A percentile compares a stretch with the other conserved stretches of the same genome.
These are phyloP conservation scores for Hypomesus transpacificus DNA, from an alignment of 2,113 vertebrate genomes.

Conservation along the genomic window DNA sequence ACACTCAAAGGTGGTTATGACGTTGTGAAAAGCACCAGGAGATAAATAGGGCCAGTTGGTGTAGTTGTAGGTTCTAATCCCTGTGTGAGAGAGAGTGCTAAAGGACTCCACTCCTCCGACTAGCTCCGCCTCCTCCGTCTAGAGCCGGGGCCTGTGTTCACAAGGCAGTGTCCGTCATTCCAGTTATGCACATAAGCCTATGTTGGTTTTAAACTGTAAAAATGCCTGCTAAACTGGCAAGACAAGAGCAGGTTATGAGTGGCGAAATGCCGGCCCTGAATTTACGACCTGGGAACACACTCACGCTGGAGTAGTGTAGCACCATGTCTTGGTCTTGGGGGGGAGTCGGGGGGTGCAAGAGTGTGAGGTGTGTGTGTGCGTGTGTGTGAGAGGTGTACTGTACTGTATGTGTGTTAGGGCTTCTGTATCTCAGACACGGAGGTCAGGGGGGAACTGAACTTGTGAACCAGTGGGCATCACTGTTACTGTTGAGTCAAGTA, in stretches of 20 bases:
- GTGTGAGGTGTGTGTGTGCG: too few species aligned
- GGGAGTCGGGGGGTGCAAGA: background rate
- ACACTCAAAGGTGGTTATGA: constrained; percentile 1
- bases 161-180: constrained; percentile 33
- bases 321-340: constrained; percentile 15
- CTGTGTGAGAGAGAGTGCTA: constrained; percentile 8
- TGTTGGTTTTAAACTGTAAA: constrained; percentile 57
- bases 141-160: constrained; percentile 17
- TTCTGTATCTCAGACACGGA: constrained; percentile 31
- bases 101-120: background rate
- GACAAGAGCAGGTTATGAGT: constrained; percentile 38
- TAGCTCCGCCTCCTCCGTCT: constrained; percentile 8
- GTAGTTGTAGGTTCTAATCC: constrained; percentile 28
- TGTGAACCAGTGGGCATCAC: constrained; percentile 44
- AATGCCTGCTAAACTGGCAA: constrained; percentile 49
- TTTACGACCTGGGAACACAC: constrained; percentile 54
- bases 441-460: constrained; percentile 51
- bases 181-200: constrained; percentile 50
- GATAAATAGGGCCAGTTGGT: constrained; percentile 20
- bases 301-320: background rate
- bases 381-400: too few species aligned
- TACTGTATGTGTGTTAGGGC: too few species aligned
- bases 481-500: constrained; percentile 59
- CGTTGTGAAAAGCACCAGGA: constrained; percentile 3
- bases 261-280: constrained; percentile 51